phyloP scores from a whole-genome alignment of 2,888 invertebrate genomes.

The Brachypterus glaber region DNA sequence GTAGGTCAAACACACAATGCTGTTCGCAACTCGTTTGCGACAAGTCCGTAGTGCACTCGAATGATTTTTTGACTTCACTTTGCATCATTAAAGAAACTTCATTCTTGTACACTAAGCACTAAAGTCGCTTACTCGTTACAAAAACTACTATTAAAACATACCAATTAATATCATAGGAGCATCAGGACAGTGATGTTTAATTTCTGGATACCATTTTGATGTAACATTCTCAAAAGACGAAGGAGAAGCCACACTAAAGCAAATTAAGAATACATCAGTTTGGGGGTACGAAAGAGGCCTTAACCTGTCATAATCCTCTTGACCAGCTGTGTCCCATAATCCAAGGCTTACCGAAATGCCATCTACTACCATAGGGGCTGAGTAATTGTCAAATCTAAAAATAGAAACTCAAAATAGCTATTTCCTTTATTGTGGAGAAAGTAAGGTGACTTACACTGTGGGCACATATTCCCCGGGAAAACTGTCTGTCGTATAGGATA shows the following conservation, averaged over 20 bases:
- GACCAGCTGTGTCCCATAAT: conserved; percentile 97
- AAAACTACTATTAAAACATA: too few relatives aligned
- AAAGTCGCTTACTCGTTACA: too few relatives aligned
- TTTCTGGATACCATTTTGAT: conserved; percentile 99
- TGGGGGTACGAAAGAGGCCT: conserved; percentile 96
- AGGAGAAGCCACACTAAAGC: conserved; percentile 98
- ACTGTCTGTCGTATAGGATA: conserved; percentile 86
- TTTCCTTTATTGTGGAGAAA: background rate
- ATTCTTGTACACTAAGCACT: too few relatives aligned
- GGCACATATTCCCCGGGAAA: conserved; percentile 93
- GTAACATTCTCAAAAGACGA: conserved; percentile 99
- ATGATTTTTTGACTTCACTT: too few relatives aligned
- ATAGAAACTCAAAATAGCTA: too few relatives aligned
- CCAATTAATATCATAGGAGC: conserved; percentile 98
- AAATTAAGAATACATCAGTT: conserved; percentile 98
- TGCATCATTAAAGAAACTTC: too few relatives aligned
- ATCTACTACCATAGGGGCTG: conserved; percentile 97
- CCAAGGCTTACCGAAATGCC: conserved; percentile 94
- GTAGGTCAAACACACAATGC: too few relatives aligned
- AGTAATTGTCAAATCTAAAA: conserved; percentile 94
- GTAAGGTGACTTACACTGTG: conserved; percentile 69
- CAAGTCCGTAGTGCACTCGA: too few relatives aligned
- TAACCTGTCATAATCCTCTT: conserved; percentile 94
- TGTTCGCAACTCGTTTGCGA: too few relatives aligned
- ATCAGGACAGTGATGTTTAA: conserved; percentile 99